Percentiles rank a stretch among this genome's conserved stretches.
These are phyloP conservation scores for Passerina amoena DNA, from an alignment of 2,113 vertebrate species.

Conservation along the genomic window DNA sequence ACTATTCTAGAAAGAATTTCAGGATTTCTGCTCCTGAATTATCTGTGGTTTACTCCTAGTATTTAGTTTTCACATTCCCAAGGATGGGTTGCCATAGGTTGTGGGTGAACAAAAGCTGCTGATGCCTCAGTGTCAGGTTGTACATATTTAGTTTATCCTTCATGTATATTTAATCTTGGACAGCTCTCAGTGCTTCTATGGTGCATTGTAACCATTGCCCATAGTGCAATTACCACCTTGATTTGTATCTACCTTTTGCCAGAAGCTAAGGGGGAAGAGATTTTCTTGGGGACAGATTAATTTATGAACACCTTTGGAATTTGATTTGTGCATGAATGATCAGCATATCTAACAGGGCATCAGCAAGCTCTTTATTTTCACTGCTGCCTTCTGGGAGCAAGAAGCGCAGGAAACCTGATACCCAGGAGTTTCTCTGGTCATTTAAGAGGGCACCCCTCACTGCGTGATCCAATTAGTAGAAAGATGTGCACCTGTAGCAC, in stretches of 20 bases:
- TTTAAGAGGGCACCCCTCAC: neutral
- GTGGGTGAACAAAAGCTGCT: neutral
- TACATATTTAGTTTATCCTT: neutral
- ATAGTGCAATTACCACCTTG: rapidly evolving
- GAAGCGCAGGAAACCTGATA: neutral
- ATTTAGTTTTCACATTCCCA: neutral
- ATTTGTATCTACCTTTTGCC: neutral
- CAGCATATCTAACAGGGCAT: rapidly evolving
- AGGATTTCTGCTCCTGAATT: neutral
- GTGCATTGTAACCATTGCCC: neutral
- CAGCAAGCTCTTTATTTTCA: neutral
- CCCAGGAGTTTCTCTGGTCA: rapidly evolving
- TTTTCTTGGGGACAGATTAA: neutral
- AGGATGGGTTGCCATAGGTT: neutral
- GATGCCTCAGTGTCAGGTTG: neutral
- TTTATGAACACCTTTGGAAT: neutral
- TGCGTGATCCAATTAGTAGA: neutral
- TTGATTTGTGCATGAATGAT: neutral
- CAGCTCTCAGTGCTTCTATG: neutral
- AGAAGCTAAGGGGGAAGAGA: neutral
- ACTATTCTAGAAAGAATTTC: neutral
- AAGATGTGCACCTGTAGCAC: neutral
- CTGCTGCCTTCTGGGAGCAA: rapidly evolving
- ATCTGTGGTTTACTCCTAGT: neutral
- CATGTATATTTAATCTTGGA: neutral